Percentiles rank a stretch among this genome's conserved stretches.
Evolutionary conservation across 2,888 invertebrate genomes (phyloP).

Genomic region (Agrilus biguttatus): DNA sequence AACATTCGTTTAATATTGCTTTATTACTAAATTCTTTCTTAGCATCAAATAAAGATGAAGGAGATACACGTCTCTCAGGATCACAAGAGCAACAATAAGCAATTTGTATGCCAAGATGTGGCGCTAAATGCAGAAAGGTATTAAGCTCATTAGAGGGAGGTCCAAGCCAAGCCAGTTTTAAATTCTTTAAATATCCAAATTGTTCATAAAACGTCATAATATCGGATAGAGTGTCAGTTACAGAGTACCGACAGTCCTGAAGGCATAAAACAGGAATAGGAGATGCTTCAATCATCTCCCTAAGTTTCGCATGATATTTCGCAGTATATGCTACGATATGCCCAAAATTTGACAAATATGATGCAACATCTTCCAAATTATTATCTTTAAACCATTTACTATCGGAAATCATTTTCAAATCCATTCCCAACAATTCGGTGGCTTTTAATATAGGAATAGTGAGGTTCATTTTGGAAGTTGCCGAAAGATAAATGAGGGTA

Average conservation of each 20-base stretch:
- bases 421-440: conserved; percentile 4
- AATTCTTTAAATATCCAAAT: conserved; percentile 6
- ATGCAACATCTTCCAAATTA: conserved; percentile 5
- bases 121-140: conserved; percentile 8
- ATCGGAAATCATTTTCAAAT: conserved; percentile 7
- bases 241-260: conserved; percentile 2
- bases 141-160: conserved; percentile 7
- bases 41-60: conserved; percentile 2
- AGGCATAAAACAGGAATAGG: conserved; percentile 7
- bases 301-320: conserved; percentile 6
- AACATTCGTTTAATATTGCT: conserved; percentile 7
- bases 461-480: too few relatives aligned
- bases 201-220: conserved; percentile 8
- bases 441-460: neutral
- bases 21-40: conserved; percentile 1
- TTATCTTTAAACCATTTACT: conserved; percentile 5
- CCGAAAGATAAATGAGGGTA: too few relatives aligned
- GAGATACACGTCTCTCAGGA: neutral
- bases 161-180: conserved; percentile 9
- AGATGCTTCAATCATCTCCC: conserved; percentile 5
- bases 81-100: conserved; percentile 6
- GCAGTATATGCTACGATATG: conserved; percentile 8
- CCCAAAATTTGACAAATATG: conserved; percentile 4
- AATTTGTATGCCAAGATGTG: conserved; percentile 8
- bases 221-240: conserved; percentile 5